Evolutionary conservation across 2,888 invertebrate species (phyloP), one percentile per base, ranked within the genome.

Genomic region (Agrotis segetum): DNA sequence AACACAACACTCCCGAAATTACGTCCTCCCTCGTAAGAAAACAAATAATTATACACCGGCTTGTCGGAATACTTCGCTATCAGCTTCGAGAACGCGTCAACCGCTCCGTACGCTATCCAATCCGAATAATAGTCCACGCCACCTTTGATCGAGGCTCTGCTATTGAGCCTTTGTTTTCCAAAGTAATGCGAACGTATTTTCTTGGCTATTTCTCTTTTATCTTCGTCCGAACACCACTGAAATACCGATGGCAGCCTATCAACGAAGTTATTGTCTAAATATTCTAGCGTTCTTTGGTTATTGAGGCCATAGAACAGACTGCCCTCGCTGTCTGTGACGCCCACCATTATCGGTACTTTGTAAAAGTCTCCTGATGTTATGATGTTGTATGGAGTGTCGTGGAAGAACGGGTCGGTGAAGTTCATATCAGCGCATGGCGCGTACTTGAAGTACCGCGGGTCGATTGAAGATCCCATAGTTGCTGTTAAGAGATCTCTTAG

Each of bases 401-500:
- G 88, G 75, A 96, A 95, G 82, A 96, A 96, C 5, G 93, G 88
- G n/a, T 93, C 90, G 2, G 89, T 86, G 46, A 87, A 87, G 66
- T 94, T 90, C 2, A 72, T 82, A 82, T 96, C 96, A 0, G 90
- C 82, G 73, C 95, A 96, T 0, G 95, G 96, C 1, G 93, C 83
- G 78, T 95, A 96, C 76, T 94, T 95, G 74, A 95, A 96, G 74
- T 92, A 89, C 52, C 90, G 91, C 0, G 92, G 88, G 79, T 95
- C 90, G 47, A 90, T 88, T 9, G 94, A 94, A 2, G 88, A 87
- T 44, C 91, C 95, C 13, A 75, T 81, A 2, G 93, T 92, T 0
- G 90, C 90, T 49, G 78, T 81, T 11, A 95, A 77, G 7, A 96
- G 64, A 2, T 92, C 91, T 11, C 73, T 73, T 0, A 92, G 61